Base-by-base conservation (phyloP, 2,113 vertebrate genomes). In the Xyrauchen texanus region DNA sequence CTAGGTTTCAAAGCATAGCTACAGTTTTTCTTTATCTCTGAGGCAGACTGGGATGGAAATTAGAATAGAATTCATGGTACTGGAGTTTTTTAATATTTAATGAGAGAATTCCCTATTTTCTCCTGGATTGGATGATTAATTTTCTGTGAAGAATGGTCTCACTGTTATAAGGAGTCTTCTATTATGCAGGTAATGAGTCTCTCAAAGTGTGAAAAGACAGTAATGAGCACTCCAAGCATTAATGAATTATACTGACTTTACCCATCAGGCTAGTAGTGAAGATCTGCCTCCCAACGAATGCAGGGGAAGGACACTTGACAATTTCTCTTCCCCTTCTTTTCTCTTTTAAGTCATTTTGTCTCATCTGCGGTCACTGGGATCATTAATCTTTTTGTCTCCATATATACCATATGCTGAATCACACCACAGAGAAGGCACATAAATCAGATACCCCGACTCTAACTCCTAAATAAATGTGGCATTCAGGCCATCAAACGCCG, bases 111-210 rank as follows among this genome's bases (percentile, higher is more conserved):
- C 91, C 91, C 89, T 90, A 92, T 79, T 93, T 93, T 91, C 90
- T 91, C 91, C 80, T 85, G 49, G 78, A 83, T 74, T 86, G 81
- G 89, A 87, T 93, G 92, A 93, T 93, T 92, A 91, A 93, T 94
- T 93, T 90, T 81, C 85, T 72, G 84, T 69, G 85, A 90, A 88
- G 89, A 91, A 92, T 89, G 88, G 90, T 93, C 90, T 89, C 90
- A 89, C 85, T 92, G 90, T 92, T 93, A 85, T 86, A 90, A 88
- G 90, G 89, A 87, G 89, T 88, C 85, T 92, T 92, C 90, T 89
- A 93, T 93, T 93, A 92, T 94, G 91, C 89, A 92, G 91, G 92
- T 94, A 94, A 93, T 93, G 92, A 93, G 90, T 92, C 92, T 93
- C 92, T 93, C 90, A 91, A 89, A 90, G 87, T 90, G 89, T 89